These are phyloP conservation scores for Caenorhabditis imperialis DNA, from an alignment of 2,888 invertebrate species.

Conservation along the genomic window DNA sequence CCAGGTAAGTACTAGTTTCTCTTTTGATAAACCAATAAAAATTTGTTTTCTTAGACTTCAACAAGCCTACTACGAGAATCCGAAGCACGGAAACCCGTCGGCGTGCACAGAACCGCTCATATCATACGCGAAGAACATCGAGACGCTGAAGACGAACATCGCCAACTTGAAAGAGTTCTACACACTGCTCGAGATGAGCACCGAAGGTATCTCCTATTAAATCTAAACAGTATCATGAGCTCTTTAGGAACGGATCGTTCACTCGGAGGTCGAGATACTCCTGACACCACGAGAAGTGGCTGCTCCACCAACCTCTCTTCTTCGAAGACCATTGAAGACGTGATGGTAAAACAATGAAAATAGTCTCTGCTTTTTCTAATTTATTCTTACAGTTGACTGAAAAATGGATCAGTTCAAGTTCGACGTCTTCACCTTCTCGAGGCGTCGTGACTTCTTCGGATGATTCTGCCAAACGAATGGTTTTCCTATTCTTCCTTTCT, in stretches of 20 bases:
- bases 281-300: slow-evolving; percentile 43
- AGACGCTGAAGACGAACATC: slow-evolving; percentile 83
- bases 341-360: background rate
- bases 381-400: slow-evolving; percentile 10
- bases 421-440: background rate
- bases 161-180: slow-evolving; percentile 37
- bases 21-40: background rate
- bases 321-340: slow-evolving; percentile 22
- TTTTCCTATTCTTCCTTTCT: too few relatives aligned
- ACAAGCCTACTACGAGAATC: slow-evolving; percentile 91
- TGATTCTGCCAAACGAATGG: slow-evolving; percentile 21
- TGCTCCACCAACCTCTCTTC: slow-evolving; percentile 42
- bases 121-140: slow-evolving; percentile 92
- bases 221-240: too few relatives aligned
- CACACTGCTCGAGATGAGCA: slow-evolving; percentile 45
- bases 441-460: background rate
- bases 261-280: slow-evolving; percentile 41
- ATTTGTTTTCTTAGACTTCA: slow-evolving; percentile 27
- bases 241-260: slow-evolving; percentile 36
- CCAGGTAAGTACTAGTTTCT: background rate
- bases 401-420: background rate
- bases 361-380: background rate
- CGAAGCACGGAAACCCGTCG: slow-evolving; percentile 94
- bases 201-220: too few relatives aligned
- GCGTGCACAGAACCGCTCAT: slow-evolving; percentile 94